These are phyloP conservation scores for Misgurnus mizolepis DNA, from an alignment of 2,113 vertebrate species.

Conservation along the genomic window DNA sequence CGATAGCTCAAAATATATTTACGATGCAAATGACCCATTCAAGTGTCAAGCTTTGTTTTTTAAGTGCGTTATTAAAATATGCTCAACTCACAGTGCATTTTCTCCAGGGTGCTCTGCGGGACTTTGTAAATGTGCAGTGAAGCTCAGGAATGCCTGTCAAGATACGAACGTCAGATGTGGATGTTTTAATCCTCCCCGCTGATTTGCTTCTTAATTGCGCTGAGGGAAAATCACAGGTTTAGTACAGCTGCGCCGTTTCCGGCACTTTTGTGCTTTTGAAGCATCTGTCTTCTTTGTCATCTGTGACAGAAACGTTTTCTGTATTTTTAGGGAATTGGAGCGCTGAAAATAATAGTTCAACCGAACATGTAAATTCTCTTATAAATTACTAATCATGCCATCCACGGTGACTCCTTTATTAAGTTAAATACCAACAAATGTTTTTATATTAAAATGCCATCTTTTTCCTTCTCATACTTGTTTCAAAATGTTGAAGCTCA, in stretches of 20 bases:
- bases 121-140: constrained; percentile 33
- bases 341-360: background rate
- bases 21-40: constrained; percentile 27
- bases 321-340: background rate
- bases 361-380: too few relatives aligned
- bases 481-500: too few relatives aligned
- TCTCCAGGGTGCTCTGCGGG: constrained; percentile 31
- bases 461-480: too few relatives aligned
- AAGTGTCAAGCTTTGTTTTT: constrained; percentile 23
- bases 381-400: too few relatives aligned
- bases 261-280: constrained; percentile 36
- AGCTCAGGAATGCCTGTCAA: constrained; percentile 40
- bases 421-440: too few relatives aligned
- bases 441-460: too few relatives aligned
- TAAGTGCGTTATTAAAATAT: constrained; percentile 39
- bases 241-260: constrained; percentile 9
- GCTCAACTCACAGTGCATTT: constrained; percentile 27
- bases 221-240: constrained; percentile 44
- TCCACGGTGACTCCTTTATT: too few relatives aligned
- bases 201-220: constrained; percentile 53
- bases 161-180: constrained; percentile 28
- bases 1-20: constrained; percentile 7
- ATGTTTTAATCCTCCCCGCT: constrained; percentile 50
- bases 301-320: background rate
- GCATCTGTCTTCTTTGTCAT: constrained; percentile 27